A percentile compares a stretch with the other conserved stretches of the same genome.
These are phyloP conservation scores for Pocillopora verrucosa DNA, from an alignment of 64 coral and sea anemone species.

Conservation along the genomic window DNA sequence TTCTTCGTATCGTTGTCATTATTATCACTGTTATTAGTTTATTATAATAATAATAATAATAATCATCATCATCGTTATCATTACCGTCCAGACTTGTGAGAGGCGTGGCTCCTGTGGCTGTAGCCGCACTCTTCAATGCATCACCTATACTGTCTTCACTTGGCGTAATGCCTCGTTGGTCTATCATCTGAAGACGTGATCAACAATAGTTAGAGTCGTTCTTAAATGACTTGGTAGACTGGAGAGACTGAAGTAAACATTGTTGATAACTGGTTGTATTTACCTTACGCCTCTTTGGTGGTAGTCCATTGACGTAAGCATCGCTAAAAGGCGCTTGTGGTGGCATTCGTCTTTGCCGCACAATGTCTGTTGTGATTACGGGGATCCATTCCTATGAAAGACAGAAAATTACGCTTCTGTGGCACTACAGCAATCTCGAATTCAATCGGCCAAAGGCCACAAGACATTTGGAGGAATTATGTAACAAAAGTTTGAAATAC, in stretches of 20 bases:
- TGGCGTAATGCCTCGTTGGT: conserved; percentile 57
- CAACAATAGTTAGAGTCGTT: not conserved
- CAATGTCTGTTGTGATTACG: conserved; percentile 82
- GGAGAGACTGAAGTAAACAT: too few relatives aligned
- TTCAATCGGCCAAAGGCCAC: too few relatives aligned
- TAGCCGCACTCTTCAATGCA: conserved; percentile 61
- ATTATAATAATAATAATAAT: too few relatives aligned
- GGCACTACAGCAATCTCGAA: not conserved
- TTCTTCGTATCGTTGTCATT: too few relatives aligned
- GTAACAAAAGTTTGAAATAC: too few relatives aligned
- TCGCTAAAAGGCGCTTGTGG: conserved; percentile 91
- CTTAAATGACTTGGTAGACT: not conserved
- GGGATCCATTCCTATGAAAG: conserved; percentile 89
- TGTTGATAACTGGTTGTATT: not conserved
- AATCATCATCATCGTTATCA: too few relatives aligned
- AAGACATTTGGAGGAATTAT: too few relatives aligned
- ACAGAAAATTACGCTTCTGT: not conserved
- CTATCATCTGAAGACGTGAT: conserved; percentile 39
- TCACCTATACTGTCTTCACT: conserved; percentile 70
- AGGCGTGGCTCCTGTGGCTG: conserved; percentile 80
- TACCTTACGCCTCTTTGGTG: conserved; percentile 95
- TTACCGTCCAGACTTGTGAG: conserved; percentile 89
- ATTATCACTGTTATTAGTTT: too few relatives aligned
- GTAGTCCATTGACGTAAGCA: conserved; percentile 91
- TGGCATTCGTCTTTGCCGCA: conserved; percentile 74